Evolutionary conservation across 2,888 invertebrate genomes (phyloP), one percentile per base, ranked within the genome.

Genomic region (Diloba caeruleocephala): DNA sequence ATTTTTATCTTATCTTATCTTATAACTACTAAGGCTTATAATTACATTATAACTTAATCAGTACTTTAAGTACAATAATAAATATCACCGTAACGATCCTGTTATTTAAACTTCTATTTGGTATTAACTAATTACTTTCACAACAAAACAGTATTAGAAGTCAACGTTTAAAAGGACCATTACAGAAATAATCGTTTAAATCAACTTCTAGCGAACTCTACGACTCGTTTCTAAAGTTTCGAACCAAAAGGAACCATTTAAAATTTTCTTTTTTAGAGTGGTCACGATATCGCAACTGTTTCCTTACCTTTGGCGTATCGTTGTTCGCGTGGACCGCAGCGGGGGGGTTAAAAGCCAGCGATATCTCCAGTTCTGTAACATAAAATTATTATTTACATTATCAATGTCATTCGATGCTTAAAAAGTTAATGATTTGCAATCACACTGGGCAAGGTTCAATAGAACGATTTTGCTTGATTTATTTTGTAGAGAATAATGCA

Each of bases 301-400:
- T 46, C 55, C 37, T 48, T 6, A 23, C 33, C 10, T 6, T 17
- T n/a, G 63, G 57, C 45, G 28, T 14, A 34, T 58, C 62, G 64
- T 33, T 41, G 29, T 34, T 52, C 37, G n/a, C n/a, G 54, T 33
- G 52, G 32, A 43, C 31, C 7, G 48, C 43, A 37, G 39, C 53
- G 43, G 12, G 44, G 43, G 10, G 56, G 37, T 14, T 37, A 41
- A 26, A 8, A 41, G 64, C 64, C 62, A 64, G 53, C 55, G 51
- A 62, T 66, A 48, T 58, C 52, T 50, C 52, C 58, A 14, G 14
- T 31, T n/a, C 68, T 69, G 68, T 8, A 69, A 69, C 59, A 66
- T 48, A 48, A 21, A n/a, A 21, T 21, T 12, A 49, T 50, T 45
- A 46, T 33, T 32, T 12, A 31, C 42, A 29, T 58, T 54, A 63